Evolutionary conservation across 2,888 invertebrate genomes (phyloP).

Genomic region (Hecatera dysodea): DNA sequence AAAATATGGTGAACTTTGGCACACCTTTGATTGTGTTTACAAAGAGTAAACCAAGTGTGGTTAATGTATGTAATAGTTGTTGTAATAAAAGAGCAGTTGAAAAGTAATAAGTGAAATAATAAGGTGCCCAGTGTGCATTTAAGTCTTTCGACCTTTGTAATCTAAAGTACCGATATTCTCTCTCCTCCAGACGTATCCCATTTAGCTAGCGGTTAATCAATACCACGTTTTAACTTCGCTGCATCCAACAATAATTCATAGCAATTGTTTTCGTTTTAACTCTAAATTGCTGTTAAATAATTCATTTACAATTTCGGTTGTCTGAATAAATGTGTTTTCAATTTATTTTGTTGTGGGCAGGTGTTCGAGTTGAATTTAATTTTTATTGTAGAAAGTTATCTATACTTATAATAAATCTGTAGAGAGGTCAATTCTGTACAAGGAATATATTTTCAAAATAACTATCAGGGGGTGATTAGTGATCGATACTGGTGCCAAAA

Average conservation of each 20-base stretch:
- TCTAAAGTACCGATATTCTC: not conserved
- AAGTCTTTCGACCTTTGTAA: not conserved
- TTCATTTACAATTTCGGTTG: slow-evolving; percentile 35
- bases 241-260: slow-evolving; percentile 16
- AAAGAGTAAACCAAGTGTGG: too few species aligned
- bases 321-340: slow-evolving; percentile 41
- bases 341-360: slow-evolving; percentile 46
- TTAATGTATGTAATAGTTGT: too few species aligned
- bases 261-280: slow-evolving; percentile 30
- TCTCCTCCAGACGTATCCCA: slow-evolving; percentile 3
- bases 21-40: too few species aligned
- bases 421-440: too few species aligned
- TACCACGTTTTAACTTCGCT: slow-evolving; percentile 7
- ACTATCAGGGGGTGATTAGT: too few species aligned
- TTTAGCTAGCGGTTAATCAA: not conserved
- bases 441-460: too few species aligned
- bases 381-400: slow-evolving; percentile 18
- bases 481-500: too few species aligned
- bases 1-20: too few species aligned
- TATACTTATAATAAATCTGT: too few species aligned
- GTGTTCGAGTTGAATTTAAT: slow-evolving; percentile 44
- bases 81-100: too few species aligned
- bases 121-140: too few species aligned
- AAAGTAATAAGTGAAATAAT: too few species aligned
- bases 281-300: slow-evolving; percentile 39